These are phyloP conservation scores for Amphiprion percula DNA, from an alignment of 2,113 vertebrate genomes.

Conservation along the genomic window DNA sequence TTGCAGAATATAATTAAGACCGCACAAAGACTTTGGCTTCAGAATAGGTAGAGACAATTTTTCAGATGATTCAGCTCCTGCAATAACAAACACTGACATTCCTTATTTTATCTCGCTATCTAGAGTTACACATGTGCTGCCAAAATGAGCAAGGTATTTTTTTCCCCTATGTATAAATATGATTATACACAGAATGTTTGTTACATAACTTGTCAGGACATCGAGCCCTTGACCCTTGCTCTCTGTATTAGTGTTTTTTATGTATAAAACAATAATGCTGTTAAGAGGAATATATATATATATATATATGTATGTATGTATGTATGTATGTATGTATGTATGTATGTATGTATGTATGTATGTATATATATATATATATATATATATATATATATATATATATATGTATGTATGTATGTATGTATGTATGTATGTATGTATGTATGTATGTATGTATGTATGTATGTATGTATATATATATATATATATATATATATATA, in stretches of 20 bases:
- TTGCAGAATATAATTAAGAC: constrained; percentile 67
- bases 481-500: no score
- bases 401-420: no score
- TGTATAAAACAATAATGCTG: no score
- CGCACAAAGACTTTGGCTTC: constrained; percentile 64
- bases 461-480: no score
- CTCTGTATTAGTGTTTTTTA: background rate
- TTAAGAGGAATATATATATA: no score
- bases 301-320: no score
- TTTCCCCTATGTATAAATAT: constrained; percentile 39
- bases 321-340: no score
- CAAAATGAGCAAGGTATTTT: constrained; percentile 60
- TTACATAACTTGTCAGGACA: constrained; percentile 32
- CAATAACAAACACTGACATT: constrained; percentile 83
- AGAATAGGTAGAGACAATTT: constrained; percentile 69
- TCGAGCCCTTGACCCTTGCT: background rate
- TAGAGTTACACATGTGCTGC: constrained; percentile 54
- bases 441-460: no score
- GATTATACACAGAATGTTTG: constrained; percentile 34
- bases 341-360: no score
- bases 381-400: no score
- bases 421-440: no score
- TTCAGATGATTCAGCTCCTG: constrained; percentile 78
- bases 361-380: no score
- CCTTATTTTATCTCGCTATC: constrained; percentile 77